Conservation (phyloP, 64 coral and sea anemone genomes). For the Astreopora myriophthalma region DNA sequence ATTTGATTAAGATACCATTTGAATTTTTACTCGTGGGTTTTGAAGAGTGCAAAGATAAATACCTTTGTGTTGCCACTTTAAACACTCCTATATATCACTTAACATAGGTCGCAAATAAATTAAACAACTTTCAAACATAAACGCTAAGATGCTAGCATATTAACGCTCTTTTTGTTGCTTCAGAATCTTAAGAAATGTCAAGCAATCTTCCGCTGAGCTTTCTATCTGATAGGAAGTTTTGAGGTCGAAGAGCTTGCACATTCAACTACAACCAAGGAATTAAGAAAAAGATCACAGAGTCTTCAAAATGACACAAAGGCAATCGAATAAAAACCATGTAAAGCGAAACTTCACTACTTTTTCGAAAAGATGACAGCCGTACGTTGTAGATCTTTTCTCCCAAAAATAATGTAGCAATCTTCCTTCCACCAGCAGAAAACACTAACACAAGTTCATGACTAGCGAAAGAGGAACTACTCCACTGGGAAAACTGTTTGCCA, state of each 20-base stretch:
- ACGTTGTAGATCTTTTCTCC: no score
- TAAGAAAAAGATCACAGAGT: no score
- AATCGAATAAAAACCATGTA: no score
- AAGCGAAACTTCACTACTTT: no score
- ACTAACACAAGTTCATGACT: no score
- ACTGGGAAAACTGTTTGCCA: background rate
- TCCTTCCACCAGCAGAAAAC: no score
- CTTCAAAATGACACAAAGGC: no score
- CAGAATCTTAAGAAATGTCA: background rate
- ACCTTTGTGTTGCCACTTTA: constrained; percentile 29
- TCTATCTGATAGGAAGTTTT: background rate
- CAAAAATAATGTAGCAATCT: no score
- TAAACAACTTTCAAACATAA: background rate
- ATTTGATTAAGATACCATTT: background rate
- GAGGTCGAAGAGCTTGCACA: background rate
- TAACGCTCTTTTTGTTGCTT: background rate
- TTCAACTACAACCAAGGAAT: no score
- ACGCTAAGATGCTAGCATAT: background rate
- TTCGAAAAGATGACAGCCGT: no score
- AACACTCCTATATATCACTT: constrained; percentile 19
- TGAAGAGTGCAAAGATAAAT: background rate
- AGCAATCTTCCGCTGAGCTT: background rate
- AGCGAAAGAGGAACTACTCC: no score
- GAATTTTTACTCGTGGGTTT: background rate
- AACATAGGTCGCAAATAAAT: background rate